phyloP scores from a whole-genome alignment of 2,113 vertebrate genomes.

The Actenoides hombroni region DNA sequence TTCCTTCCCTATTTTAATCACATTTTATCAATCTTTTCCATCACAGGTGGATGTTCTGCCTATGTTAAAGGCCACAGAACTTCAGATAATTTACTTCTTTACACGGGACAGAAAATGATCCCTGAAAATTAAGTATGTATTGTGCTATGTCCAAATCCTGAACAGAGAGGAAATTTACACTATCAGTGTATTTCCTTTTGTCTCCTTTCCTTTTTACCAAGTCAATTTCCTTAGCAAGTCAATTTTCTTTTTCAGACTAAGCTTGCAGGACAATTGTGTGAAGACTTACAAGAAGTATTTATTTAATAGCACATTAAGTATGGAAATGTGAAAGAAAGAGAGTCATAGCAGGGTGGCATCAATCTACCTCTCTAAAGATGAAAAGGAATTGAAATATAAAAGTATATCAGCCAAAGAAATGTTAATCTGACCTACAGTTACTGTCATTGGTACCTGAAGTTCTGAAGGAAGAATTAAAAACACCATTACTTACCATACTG shows the following conservation, averaged over 20 bases:
- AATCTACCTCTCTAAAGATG: neutral
- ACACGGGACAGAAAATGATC: neutral
- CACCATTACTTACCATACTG: slow-evolving; percentile 80
- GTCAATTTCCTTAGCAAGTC: neutral
- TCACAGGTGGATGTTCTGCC: neutral
- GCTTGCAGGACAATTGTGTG: neutral
- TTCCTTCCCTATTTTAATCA: neutral
- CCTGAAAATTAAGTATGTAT: neutral
- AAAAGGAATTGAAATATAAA: neutral
- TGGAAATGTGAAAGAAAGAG: neutral
- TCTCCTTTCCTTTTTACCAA: neutral
- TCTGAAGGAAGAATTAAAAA: neutral
- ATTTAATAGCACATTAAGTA: neutral
- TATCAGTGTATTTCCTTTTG: neutral
- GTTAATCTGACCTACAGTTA: neutral
- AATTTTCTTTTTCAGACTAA: neutral
- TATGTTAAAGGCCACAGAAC: neutral
- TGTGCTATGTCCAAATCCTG: neutral
- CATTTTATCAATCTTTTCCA: neutral
- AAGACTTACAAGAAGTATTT: neutral
- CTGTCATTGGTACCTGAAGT: neutral
- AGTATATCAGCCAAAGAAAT: neutral
- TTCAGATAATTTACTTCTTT: neutral
- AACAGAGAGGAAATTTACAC: neutral
- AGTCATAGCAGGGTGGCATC: neutral